Percentiles rank a stretch among this genome's conserved stretches.
phyloP scores from a whole-genome alignment of 2,888 invertebrate genomes.

The Heliconius aoede region DNA sequence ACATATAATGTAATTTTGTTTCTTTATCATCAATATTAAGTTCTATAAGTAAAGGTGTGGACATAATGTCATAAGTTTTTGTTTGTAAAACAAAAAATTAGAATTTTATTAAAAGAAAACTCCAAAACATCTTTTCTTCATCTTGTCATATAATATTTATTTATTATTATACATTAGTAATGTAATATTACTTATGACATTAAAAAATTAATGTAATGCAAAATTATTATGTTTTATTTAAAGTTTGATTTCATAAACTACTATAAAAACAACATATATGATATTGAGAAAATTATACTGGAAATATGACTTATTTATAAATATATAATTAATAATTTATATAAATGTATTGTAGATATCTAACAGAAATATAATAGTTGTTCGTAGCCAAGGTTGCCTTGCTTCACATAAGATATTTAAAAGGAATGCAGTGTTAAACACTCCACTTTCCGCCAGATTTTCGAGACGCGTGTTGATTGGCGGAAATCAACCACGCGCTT shows the following conservation, averaged over 20 bases:
- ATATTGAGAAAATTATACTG: not conserved
- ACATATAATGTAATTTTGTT: too few species aligned
- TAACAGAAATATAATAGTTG: conserved; percentile 2
- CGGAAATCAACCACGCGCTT: not conserved
- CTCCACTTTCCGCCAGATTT: not conserved
- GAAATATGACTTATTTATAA: not conserved
- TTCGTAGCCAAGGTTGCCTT: not conserved
- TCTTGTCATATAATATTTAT: not conserved
- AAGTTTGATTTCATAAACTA: not conserved
- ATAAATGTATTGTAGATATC: not conserved
- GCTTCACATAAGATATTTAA: not conserved
- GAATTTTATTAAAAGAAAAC: not conserved
- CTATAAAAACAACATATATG: not conserved
- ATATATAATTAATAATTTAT: conserved; percentile 1
- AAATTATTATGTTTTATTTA: not conserved
- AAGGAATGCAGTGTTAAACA: not conserved
- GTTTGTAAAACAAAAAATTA: not conserved
- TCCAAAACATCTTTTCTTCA: not conserved
- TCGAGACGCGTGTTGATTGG: not conserved
- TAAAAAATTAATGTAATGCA: not conserved
- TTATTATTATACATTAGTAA: not conserved
- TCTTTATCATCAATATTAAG: too few species aligned
- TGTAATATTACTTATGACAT: not conserved
- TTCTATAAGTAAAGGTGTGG: too few species aligned
- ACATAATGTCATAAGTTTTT: too few species aligned